phyloP scores from a whole-genome alignment of 1,140 invertebrate species.

The Ptiloglossa arizonensis region DNA sequence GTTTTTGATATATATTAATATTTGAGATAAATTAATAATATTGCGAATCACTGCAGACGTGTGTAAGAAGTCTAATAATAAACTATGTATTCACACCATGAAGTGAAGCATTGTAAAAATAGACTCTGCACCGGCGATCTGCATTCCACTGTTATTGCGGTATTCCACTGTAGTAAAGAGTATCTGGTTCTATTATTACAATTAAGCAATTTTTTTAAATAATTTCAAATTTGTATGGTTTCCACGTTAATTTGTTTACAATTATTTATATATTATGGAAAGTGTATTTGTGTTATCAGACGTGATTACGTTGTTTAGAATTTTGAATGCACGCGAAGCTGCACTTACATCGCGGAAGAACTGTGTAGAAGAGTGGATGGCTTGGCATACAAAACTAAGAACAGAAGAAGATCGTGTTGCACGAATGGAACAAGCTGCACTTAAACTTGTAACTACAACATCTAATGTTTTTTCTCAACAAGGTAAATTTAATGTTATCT shows the following conservation, averaged over 20 bases:
- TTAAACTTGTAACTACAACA: constrained; percentile 77
- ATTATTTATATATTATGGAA: background rate
- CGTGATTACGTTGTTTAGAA: constrained; percentile 63
- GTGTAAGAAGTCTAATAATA: constrained; percentile 75
- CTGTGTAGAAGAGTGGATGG: constrained; percentile 80
- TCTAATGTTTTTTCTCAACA: constrained; percentile 76
- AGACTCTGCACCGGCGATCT: constrained; percentile 68
- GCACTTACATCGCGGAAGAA: constrained; percentile 78
- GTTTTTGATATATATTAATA: constrained; percentile 8
- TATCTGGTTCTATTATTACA: background rate
- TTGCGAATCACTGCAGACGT: constrained; percentile 34
- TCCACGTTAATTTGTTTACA: background rate
- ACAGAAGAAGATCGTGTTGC: constrained; percentile 77
- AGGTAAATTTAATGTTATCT: constrained; percentile 64
- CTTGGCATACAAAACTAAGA: constrained; percentile 78
- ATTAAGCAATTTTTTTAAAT: background rate
- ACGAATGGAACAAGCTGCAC: constrained; percentile 79
- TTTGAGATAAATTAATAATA: constrained; percentile 40
- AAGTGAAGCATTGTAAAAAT: constrained; percentile 77
- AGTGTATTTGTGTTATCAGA: constrained; percentile 7
- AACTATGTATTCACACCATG: constrained; percentile 71
- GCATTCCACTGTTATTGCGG: constrained; percentile 60
- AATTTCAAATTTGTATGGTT: background rate
- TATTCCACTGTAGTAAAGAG: constrained; percentile 26
- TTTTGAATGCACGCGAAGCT: constrained; percentile 78